phyloP scores from a whole-genome alignment of 2,888 invertebrate species.

The Omphaloscelis lunosa region DNA sequence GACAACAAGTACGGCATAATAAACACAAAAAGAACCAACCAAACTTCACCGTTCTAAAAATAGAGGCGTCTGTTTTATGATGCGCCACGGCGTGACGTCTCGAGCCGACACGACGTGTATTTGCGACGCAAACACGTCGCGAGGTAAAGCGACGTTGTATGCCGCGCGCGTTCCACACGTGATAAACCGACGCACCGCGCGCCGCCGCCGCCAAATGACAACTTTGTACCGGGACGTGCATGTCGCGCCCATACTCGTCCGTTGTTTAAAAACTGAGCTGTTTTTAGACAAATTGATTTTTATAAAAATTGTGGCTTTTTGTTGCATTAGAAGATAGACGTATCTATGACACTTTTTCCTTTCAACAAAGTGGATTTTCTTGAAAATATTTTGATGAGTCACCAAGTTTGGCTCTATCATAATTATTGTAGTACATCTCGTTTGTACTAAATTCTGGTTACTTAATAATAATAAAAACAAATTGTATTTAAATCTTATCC shows the following conservation, averaged over 20 bases:
- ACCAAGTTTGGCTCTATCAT: not conserved
- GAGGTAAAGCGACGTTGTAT: slow-evolving; percentile 53
- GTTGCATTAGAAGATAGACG: not conserved
- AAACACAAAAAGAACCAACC: too few species aligned
- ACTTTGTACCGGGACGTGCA: slow-evolving; percentile 24
- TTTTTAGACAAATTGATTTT: not conserved
- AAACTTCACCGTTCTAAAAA: slow-evolving; percentile 21
- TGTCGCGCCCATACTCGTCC: not conserved
- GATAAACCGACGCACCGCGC: slow-evolving; percentile 42
- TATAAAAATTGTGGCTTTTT: not conserved
- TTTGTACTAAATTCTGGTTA: not conserved
- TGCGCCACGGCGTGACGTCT: not conserved
- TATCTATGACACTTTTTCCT: not conserved
- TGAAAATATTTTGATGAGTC: not conserved
- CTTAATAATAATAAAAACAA: not conserved
- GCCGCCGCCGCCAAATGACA: slow-evolving; percentile 45
- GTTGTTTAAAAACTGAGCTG: not conserved
- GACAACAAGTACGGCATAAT: not conserved
- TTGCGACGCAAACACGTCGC: slow-evolving; percentile 44
- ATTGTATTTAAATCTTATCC: not conserved
- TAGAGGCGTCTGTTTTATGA: not conserved
- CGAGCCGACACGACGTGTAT: slow-evolving; percentile 28
- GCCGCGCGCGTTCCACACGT: slow-evolving; percentile 61
- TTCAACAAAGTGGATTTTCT: not conserved
- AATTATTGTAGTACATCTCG: not conserved